Conservation (phyloP, 1,140 invertebrate genomes). For the Brachionus paranguensis region DNA sequence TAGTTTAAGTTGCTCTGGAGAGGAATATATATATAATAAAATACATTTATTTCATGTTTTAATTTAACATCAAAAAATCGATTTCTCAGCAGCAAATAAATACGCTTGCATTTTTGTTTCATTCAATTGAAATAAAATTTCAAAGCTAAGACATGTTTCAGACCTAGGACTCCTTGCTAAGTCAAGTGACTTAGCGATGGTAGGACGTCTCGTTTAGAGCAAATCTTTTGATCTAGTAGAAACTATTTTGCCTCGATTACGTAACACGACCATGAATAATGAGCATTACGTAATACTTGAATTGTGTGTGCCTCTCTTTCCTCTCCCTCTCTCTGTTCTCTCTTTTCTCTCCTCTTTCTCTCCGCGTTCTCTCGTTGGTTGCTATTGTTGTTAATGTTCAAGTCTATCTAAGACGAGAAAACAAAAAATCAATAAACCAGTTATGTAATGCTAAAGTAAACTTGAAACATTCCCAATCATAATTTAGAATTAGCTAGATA, state of each 20-base stretch:
- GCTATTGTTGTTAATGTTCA: not conserved
- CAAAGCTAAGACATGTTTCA: not conserved
- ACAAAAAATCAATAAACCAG: not conserved
- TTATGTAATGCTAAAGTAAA: not conserved
- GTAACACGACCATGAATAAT: not conserved
- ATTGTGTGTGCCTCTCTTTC: not conserved
- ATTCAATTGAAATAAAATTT: not conserved
- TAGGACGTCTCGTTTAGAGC: not conserved
- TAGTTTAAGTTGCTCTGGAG: not conserved
- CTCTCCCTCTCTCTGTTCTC: not conserved
- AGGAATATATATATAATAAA: not conserved
- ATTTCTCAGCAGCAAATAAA: not conserved
- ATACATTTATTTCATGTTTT: not conserved
- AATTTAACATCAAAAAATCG: not conserved
- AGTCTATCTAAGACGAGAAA: not conserved
- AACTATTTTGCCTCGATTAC: not conserved
- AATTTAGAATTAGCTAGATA: not conserved
- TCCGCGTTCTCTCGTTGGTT: not conserved
- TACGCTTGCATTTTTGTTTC: not conserved
- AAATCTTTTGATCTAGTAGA: not conserved
- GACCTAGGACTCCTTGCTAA: not conserved
- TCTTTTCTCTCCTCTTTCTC: not conserved
- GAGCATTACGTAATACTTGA: not conserved
- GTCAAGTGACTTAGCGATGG: not conserved
- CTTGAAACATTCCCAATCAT: slow-evolving; percentile 2